Percentiles rank a stretch among this genome's conserved stretches.
Evolutionary conservation across 2,888 invertebrate species (phyloP).

Genomic region (Apotomis turbidana): DNA sequence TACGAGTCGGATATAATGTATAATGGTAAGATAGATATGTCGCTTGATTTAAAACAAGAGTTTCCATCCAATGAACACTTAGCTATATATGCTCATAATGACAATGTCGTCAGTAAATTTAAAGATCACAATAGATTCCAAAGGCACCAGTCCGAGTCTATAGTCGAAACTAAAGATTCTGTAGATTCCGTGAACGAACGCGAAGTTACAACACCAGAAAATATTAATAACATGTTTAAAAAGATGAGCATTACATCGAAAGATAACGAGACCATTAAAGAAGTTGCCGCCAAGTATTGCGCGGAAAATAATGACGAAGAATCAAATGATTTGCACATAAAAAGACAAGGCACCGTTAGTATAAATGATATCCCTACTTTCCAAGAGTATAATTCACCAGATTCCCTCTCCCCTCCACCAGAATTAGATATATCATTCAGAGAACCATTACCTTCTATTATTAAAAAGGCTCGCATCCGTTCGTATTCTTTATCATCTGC

Average conservation of each 20-base stretch:
- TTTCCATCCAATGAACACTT: constrained; percentile 53
- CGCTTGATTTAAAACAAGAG: constrained; percentile 65
- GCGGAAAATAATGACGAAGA: constrained; percentile 34
- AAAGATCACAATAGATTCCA: constrained; percentile 40
- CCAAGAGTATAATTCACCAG: constrained; percentile 78
- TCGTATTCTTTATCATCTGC: constrained; percentile 67
- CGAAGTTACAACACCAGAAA: constrained; percentile 54
- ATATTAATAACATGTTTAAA: constrained; percentile 60
- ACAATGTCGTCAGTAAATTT: constrained; percentile 37
- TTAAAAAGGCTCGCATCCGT: constrained; percentile 68
- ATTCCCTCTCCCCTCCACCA: constrained; percentile 61
- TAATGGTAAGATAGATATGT: constrained; percentile 59
- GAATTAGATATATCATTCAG: constrained; percentile 62
- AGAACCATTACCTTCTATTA: constrained; percentile 68
- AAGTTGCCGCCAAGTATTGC: constrained; percentile 18
- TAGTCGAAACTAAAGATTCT: constrained; percentile 52
- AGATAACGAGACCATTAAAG: constrained; percentile 42
- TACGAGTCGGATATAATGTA: constrained; percentile 27
- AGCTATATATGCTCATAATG: constrained; percentile 41
- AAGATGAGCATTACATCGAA: constrained; percentile 58
- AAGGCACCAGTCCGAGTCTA: constrained; percentile 65
- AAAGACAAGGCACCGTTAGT: constrained; percentile 71
- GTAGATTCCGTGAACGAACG: constrained; percentile 43
- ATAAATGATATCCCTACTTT: constrained; percentile 80
- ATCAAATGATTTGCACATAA: constrained; percentile 47